A percentile compares a stretch with the other conserved stretches of the same genome.
phyloP scores from a whole-genome alignment of 2,888 invertebrate species.

The Sussaba pulchella region DNA sequence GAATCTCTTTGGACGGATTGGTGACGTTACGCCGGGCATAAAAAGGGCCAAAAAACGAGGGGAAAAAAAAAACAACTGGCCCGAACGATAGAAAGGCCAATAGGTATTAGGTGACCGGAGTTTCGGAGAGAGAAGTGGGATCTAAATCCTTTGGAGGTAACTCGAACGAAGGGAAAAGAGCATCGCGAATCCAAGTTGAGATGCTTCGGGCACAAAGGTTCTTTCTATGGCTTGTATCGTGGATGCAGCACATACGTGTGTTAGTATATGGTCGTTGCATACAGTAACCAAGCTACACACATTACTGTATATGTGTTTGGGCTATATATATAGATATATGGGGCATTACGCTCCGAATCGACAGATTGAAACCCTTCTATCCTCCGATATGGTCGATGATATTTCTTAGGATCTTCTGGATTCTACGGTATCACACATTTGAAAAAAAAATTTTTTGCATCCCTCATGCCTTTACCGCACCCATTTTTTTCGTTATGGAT shows the following conservation, averaged over 20 bases:
- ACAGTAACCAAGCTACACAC: no score
- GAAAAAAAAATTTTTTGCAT: no score
- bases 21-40: background rate
- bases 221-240: conserved; percentile 36
- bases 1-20: conserved; percentile 17
- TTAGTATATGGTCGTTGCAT: background rate
- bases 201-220: conserved; percentile 73
- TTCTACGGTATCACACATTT: no score
- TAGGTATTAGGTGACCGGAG: conserved; percentile 64
- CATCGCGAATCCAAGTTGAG: conserved; percentile 2
- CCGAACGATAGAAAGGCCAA: conserved; percentile 55
- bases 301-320: no score
- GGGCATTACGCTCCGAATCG: no score
- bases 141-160: conserved; percentile 21
- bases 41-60: background rate
- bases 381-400: no score
- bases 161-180: conserved; percentile 10
- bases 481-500: no score
- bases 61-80: background rate
- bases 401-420: no score
- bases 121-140: conserved; percentile 3
- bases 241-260: background rate
- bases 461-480: no score
- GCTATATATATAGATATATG: conserved; percentile 41
- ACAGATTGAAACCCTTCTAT: no score